Evolutionary conservation across 2,888 invertebrate genomes (phyloP).

Genomic region (Timema podura): DNA sequence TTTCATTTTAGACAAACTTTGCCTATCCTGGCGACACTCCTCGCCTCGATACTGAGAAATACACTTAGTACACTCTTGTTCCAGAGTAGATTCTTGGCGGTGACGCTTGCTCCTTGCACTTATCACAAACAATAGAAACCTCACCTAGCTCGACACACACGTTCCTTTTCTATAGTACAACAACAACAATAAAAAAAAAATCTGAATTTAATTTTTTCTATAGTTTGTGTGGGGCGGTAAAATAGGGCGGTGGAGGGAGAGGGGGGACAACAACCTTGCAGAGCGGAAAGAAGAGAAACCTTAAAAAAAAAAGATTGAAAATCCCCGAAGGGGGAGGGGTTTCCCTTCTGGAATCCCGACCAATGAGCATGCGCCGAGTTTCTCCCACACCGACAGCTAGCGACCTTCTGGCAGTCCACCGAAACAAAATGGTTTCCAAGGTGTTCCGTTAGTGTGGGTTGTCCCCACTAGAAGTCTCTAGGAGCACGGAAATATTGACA

Average conservation of each 20-base stretch:
- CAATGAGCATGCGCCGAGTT: constrained; percentile 20
- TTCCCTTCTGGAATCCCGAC: constrained; percentile 10
- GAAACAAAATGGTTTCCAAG: constrained; percentile 58
- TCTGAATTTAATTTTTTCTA: neutral
- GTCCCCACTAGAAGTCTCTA: constrained; percentile 46
- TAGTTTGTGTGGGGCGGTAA: too few relatives aligned
- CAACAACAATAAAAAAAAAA: neutral
- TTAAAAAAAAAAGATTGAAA: constrained; percentile 18
- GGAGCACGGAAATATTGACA: neutral
- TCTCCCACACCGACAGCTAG: constrained; percentile 24
- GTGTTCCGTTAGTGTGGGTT: constrained; percentile 36
- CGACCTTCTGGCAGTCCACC: constrained; percentile 48
- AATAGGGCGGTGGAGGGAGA: neutral
- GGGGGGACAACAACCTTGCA: constrained; percentile 16
- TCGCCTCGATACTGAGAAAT: neutral
- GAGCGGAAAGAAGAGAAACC: constrained; percentile 12
- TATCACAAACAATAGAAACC: constrained; percentile 4
- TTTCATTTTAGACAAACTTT: too few relatives aligned
- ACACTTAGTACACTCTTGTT: neutral
- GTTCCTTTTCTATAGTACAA: neutral
- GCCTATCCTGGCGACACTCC: too few relatives aligned
- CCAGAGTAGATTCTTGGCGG: neutral
- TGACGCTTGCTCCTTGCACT: neutral
- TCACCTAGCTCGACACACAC: neutral
- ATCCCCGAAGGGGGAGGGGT: constrained; percentile 16